Evolutionary conservation across 2,797 vertebrate species (phyloP).

Genomic region (Enteromius viviparus): DNA sequence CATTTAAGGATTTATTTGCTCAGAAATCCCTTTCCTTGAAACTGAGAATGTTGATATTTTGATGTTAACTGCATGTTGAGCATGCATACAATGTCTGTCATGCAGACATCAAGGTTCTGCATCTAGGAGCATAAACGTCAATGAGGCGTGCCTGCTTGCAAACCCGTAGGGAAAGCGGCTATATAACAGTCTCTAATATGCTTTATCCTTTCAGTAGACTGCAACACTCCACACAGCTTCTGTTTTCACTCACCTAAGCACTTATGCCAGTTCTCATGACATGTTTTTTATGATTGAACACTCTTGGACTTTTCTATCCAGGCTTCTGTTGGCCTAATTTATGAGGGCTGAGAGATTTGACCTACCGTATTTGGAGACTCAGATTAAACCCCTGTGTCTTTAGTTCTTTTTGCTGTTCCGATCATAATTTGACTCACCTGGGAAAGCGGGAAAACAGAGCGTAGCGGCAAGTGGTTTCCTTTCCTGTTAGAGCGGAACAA

Average conservation of each 20-base stretch:
- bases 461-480: slow-evolving; percentile 36
- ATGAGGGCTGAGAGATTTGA: slow-evolving; percentile 41
- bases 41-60: slow-evolving; percentile 57
- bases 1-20: slow-evolving; percentile 66
- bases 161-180: slow-evolving; percentile 27
- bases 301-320: slow-evolving; percentile 28
- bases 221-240: slow-evolving; percentile 37
- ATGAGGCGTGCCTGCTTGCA: slow-evolving; percentile 44
- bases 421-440: slow-evolving; percentile 36
- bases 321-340: slow-evolving; percentile 43
- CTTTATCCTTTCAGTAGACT: slow-evolving; percentile 34
- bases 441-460: slow-evolving; percentile 46
- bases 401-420: slow-evolving; percentile 22
- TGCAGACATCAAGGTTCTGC: slow-evolving; percentile 43
- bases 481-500: slow-evolving; percentile 42
- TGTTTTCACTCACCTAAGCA: slow-evolving; percentile 33
- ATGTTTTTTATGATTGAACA: slow-evolving; percentile 33
- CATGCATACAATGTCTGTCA: slow-evolving; percentile 45
- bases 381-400: slow-evolving; percentile 34
- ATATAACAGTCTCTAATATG: slow-evolving; percentile 37
- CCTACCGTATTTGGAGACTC: not conserved
- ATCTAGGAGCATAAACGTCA: slow-evolving; percentile 44
- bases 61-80: slow-evolving; percentile 58
- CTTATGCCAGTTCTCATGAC: slow-evolving; percentile 39
- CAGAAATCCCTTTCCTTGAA: slow-evolving; percentile 58